Conservation (phyloP, 1,140 invertebrate species). For the Archegozetes longisetosus region DNA sequence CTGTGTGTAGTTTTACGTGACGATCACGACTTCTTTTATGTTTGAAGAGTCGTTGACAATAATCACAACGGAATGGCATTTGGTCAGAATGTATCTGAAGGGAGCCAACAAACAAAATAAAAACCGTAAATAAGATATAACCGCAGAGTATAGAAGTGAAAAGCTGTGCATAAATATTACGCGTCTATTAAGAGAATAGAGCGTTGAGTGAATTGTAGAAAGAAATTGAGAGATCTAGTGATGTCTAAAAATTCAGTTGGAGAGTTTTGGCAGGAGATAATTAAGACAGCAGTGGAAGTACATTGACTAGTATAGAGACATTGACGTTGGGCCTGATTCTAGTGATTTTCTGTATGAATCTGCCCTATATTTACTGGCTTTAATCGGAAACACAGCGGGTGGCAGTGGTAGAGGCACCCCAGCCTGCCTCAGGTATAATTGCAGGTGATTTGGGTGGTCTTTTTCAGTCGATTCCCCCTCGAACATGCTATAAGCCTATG, state of each 20-base stretch:
- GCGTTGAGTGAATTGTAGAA: not conserved
- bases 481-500: too few relatives aligned
- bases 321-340: not conserved
- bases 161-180: not conserved
- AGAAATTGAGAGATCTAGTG: not conserved
- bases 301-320: not conserved
- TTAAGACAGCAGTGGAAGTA: not conserved
- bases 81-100: conserved; percentile 38
- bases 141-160: too few relatives aligned
- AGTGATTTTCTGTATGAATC: not conserved
- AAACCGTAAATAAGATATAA: too few relatives aligned
- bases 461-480: not conserved
- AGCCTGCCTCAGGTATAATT: not conserved
- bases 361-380: not conserved
- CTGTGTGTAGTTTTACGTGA: conserved; percentile 85
- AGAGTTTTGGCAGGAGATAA: not conserved
- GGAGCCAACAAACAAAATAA: not conserved
- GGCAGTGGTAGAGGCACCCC: not conserved
- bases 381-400: not conserved
- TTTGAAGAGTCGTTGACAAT: conserved; percentile 77
- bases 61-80: conserved; percentile 74
- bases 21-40: conserved; percentile 84
- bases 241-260: not conserved
- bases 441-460: not conserved
- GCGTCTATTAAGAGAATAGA: not conserved